A percentile compares a stretch with the other conserved stretches of the same genome.
These are phyloP conservation scores for Cygnus buccinator DNA, from an alignment of 2,113 vertebrate genomes.

Conservation along the genomic window DNA sequence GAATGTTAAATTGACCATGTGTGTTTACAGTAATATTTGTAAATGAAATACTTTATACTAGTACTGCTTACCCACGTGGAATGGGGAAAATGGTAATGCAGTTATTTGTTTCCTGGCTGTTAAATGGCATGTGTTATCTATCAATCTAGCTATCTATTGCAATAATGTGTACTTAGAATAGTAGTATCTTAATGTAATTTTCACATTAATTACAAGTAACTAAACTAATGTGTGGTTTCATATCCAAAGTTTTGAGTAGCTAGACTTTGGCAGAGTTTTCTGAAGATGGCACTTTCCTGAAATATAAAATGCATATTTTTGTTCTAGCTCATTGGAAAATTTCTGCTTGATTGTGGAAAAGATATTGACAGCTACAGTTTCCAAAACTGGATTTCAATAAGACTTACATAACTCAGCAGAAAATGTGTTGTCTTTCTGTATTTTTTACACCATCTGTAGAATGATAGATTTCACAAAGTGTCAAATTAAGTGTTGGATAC, in stretches of 20 bases:
- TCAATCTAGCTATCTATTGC: not conserved
- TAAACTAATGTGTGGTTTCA: not conserved
- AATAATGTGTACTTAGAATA: not conserved
- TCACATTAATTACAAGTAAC: not conserved
- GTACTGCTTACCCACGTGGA: not conserved
- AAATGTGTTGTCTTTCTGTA: not conserved
- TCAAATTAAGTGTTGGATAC: not conserved
- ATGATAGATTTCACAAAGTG: not conserved
- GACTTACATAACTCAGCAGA: not conserved
- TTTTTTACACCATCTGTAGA: not conserved
- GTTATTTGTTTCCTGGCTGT: not conserved
- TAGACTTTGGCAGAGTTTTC: not conserved
- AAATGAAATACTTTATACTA: conserved; percentile 39
- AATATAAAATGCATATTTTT: not conserved
- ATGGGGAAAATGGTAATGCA: not conserved
- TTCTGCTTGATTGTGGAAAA: not conserved
- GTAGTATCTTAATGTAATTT: not conserved
- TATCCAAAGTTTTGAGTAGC: not conserved
- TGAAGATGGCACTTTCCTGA: not conserved
- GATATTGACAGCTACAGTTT: not conserved
- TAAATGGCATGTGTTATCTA: not conserved
- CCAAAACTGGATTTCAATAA: not conserved
- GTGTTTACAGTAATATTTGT: conserved; percentile 42
- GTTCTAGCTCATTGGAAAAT: not conserved
- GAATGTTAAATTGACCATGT: conserved; percentile 46